Conservation (phyloP, 2,797 vertebrate genomes). For the Artibeus jamaicensis region DNA sequence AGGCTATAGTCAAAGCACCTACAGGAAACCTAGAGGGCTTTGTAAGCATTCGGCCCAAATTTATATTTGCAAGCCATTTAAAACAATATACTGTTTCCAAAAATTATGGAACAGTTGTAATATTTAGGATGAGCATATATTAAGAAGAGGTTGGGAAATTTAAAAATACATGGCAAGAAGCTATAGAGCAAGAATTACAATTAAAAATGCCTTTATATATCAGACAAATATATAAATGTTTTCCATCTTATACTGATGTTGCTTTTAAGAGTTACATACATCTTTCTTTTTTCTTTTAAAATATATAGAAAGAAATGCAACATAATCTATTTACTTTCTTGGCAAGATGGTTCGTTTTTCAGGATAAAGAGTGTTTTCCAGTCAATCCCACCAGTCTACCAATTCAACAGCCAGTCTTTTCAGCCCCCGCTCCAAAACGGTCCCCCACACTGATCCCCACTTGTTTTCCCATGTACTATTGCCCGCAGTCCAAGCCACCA, state of each 20-base stretch:
- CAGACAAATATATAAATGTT: neutral
- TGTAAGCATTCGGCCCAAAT: neutral
- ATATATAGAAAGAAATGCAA: slow-evolving; percentile 2
- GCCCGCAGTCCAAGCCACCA: neutral
- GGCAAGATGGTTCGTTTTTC: neutral
- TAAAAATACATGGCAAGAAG: neutral
- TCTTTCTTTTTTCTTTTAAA: slow-evolving; percentile 1
- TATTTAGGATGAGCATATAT: neutral
- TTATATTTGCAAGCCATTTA: slow-evolving; percentile 44
- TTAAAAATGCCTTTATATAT: neutral
- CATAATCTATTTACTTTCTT: slow-evolving; percentile 4
- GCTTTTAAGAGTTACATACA: neutral
- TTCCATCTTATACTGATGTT: slow-evolving; percentile 19
- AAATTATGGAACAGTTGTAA: neutral
- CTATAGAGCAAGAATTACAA: neutral
- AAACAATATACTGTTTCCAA: neutral
- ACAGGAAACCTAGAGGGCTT: neutral
- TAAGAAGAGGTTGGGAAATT: slow-evolving; percentile 1
- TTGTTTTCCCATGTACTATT: neutral
- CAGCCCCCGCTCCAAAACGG: neutral
- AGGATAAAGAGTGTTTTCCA: neutral
- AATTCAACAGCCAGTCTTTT: neutral
- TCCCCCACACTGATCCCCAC: neutral
- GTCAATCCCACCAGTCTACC: neutral
- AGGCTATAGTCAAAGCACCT: neutral